Evolutionary conservation across 2,797 vertebrate genomes (phyloP).

Genomic region (Muscicapa comitata): DNA sequence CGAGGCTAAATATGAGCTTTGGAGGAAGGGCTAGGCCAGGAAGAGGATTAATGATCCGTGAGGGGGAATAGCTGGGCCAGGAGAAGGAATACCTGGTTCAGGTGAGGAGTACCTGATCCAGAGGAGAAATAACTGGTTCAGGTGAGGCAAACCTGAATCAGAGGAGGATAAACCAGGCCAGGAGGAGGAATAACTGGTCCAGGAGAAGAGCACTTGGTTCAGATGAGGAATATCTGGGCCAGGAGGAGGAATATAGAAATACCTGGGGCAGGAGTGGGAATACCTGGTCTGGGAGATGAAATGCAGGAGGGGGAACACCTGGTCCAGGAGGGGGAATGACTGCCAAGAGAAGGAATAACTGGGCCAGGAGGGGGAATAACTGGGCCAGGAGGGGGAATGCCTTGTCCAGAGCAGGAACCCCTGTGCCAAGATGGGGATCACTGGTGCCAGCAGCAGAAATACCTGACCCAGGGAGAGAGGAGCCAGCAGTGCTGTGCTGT

Average conservation of each 20-base stretch:
- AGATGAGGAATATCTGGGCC: neutral
- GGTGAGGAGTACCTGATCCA: no score
- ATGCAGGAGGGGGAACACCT: no score
- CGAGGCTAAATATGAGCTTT: accelerated
- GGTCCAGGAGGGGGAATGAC: no score
- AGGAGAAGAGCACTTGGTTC: neutral
- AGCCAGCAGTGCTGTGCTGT: accelerated
- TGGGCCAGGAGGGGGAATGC: neutral
- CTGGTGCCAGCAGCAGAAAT: neutral
- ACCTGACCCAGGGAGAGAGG: accelerated
- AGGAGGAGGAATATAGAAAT: no score
- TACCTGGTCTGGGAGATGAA: neutral
- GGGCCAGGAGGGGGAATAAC: neutral
- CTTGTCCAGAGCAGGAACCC: neutral
- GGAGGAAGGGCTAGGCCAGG: neutral
- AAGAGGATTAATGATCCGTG: neutral
- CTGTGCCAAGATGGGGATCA: no score
- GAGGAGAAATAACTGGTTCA: no score
- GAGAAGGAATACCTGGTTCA: accelerated
- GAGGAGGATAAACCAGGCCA: no score
- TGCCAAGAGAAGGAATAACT: neutral
- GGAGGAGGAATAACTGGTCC: no score
- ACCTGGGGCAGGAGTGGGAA: neutral
- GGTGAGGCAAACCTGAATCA: neutral
- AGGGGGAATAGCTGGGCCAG: accelerated